Percentiles rank a stretch among this genome's conserved stretches.
phyloP scores from a whole-genome alignment of 2,797 vertebrate species.

The Sebastes matsubarae region DNA sequence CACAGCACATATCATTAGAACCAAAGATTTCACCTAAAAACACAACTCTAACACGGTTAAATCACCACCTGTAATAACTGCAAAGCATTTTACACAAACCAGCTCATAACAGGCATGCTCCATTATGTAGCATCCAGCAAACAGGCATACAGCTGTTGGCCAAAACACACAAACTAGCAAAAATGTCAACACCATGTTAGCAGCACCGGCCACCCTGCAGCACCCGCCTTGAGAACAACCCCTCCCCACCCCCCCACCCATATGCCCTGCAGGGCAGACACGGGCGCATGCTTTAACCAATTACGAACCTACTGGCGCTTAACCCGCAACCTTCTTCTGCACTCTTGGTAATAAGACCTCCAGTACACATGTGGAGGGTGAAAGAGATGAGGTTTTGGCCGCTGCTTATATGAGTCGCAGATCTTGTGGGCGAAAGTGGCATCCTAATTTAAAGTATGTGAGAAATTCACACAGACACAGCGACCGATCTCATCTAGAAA shows the following conservation, averaged over 20 bases:
- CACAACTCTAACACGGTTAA: neutral
- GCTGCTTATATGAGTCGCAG: neutral
- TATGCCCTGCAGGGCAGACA: neutral
- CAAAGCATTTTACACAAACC: neutral
- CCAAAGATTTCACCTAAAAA: neutral
- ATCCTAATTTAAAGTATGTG: slow-evolving; percentile 17
- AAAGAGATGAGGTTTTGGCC: neutral
- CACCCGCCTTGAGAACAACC: neutral
- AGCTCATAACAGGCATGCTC: neutral
- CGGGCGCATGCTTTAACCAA: slow-evolving; percentile 21
- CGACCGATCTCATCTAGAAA: neutral
- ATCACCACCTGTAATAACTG: neutral
- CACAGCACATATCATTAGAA: neutral
- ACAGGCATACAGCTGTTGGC: slow-evolving; percentile 18
- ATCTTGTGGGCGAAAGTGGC: neutral
- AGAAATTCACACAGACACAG: slow-evolving; percentile 9
- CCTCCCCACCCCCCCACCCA: no score
- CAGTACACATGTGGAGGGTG: neutral
- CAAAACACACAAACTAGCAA: slow-evolving; percentile 43
- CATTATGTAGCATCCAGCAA: slow-evolving; percentile 26
- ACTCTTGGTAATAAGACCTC: neutral
- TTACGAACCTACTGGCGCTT: slow-evolving; percentile 2
- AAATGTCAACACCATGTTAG: slow-evolving; percentile 32
- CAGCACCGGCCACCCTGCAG: neutral
- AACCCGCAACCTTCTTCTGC: neutral